Evolutionary conservation across 2,797 vertebrate species (phyloP).

Genomic region (Trematomus bernacchii): DNA sequence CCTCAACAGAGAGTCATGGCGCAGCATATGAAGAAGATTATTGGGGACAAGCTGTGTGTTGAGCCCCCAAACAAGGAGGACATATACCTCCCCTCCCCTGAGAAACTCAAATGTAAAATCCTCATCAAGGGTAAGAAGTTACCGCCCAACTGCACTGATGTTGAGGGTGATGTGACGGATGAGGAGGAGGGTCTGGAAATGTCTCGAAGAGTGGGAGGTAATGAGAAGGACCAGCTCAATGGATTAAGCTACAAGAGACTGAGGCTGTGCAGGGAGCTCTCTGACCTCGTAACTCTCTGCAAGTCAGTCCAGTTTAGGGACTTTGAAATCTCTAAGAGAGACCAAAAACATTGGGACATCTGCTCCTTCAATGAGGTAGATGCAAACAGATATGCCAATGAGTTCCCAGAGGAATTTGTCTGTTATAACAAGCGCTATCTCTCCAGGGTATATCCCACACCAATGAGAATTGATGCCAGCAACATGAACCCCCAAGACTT

Average conservation of each 20-base stretch:
- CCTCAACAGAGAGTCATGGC: constrained; percentile 90
- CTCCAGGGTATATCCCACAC: constrained; percentile 91
- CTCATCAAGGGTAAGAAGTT: constrained; percentile 92
- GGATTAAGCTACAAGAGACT: constrained; percentile 83
- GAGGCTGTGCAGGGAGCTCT: constrained; percentile 90
- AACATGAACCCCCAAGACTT: constrained; percentile 97
- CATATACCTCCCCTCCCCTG: constrained; percentile 91
- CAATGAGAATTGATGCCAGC: constrained; percentile 95
- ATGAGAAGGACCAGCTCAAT: constrained; percentile 86
- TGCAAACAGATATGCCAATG: constrained; percentile 91
- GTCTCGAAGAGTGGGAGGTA: constrained; percentile 85
- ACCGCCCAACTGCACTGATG: constrained; percentile 80
- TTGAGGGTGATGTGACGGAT: constrained; percentile 91
- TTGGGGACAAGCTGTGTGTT: constrained; percentile 90
- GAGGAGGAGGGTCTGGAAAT: constrained; percentile 93
- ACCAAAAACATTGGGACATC: constrained; percentile 92
- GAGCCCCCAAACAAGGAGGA: constrained; percentile 86
- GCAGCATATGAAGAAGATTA: constrained; percentile 92
- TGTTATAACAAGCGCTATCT: constrained; percentile 94
- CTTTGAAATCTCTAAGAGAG: constrained; percentile 89
- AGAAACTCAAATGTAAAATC: constrained; percentile 92
- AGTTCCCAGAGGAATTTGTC: constrained; percentile 94
- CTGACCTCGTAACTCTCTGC: constrained; percentile 91
- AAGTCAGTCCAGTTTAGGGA: constrained; percentile 91
- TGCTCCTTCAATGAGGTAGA: constrained; percentile 95